phyloP scores from a whole-genome alignment of 2,113 vertebrate genomes.

The Toxotes chatareus region DNA sequence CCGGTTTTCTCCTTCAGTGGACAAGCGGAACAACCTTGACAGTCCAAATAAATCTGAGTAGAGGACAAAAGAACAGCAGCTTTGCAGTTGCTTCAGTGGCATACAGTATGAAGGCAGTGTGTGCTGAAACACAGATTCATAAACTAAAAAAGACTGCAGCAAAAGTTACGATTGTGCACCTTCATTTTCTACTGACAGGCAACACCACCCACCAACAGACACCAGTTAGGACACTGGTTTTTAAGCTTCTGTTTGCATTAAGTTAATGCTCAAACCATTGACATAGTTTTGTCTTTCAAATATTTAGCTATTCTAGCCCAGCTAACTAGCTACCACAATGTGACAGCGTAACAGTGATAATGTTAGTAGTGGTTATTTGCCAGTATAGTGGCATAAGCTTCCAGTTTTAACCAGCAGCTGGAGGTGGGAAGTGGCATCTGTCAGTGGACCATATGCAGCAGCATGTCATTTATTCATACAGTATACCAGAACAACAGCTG shows the following conservation, averaged over 20 bases:
- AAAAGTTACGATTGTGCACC: neutral
- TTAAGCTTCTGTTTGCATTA: neutral
- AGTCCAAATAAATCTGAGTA: slow-evolving; percentile 38
- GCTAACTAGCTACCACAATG: neutral
- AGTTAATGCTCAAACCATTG: neutral
- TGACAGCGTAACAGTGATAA: neutral
- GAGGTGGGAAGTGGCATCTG: neutral
- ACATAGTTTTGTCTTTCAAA: neutral
- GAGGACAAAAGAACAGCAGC: slow-evolving; percentile 43
- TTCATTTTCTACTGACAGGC: too few relatives aligned
- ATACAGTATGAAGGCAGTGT: neutral
- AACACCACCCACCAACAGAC: too few relatives aligned
- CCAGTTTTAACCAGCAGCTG: neutral
- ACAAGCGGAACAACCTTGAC: slow-evolving; percentile 36
- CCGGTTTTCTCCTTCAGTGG: slow-evolving; percentile 30
- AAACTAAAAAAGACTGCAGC: neutral
- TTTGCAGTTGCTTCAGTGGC: neutral
- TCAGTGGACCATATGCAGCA: neutral
- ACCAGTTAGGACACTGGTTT: neutral
- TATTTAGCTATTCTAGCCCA: neutral
- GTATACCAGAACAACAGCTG: slow-evolving; percentile 4
- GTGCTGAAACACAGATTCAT: neutral
- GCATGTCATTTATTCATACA: neutral
- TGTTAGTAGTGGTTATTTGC: neutral
- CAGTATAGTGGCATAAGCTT: neutral